Conservation (phyloP, 2,888 invertebrate genomes). For the Aphodius granarius region DNA sequence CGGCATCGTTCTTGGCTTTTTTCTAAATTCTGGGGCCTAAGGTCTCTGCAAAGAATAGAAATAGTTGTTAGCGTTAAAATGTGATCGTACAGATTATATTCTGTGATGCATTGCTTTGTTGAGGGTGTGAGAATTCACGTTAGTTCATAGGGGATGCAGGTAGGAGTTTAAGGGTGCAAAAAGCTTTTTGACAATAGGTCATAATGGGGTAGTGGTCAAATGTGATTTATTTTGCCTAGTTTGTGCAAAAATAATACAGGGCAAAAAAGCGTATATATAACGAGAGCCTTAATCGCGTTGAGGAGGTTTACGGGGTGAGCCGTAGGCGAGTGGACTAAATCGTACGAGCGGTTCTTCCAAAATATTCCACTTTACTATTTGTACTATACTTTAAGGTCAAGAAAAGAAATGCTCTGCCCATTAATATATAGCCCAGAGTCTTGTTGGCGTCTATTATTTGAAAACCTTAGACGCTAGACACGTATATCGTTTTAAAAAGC, state of each 20-base stretch:
- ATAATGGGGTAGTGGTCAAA: neutral
- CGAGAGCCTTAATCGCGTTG: no score
- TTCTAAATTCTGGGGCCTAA: conserved; percentile 81
- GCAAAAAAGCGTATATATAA: no score
- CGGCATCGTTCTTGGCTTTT: conserved; percentile 82
- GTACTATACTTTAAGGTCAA: neutral
- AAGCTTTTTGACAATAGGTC: neutral
- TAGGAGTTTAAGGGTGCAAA: neutral
- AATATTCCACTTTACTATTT: no score
- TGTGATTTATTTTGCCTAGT: neutral
- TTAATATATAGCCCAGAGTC: no score
- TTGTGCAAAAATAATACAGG: no score
- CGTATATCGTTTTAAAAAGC: neutral
- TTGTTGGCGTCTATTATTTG: no score
- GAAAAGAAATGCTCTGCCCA: no score
- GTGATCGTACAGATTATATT: neutral
- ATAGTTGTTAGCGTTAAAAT: neutral
- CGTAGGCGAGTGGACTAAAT: no score
- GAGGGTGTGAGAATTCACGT: neutral
- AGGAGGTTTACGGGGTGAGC: no score
- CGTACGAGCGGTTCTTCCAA: no score
- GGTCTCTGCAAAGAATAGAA: conserved; percentile 63
- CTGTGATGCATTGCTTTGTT: neutral
- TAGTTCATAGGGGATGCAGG: neutral
- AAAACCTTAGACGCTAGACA: neutral